Base-by-base conservation (phyloP, 2,113 vertebrate genomes). In the Odontophorus gujanensis region DNA sequence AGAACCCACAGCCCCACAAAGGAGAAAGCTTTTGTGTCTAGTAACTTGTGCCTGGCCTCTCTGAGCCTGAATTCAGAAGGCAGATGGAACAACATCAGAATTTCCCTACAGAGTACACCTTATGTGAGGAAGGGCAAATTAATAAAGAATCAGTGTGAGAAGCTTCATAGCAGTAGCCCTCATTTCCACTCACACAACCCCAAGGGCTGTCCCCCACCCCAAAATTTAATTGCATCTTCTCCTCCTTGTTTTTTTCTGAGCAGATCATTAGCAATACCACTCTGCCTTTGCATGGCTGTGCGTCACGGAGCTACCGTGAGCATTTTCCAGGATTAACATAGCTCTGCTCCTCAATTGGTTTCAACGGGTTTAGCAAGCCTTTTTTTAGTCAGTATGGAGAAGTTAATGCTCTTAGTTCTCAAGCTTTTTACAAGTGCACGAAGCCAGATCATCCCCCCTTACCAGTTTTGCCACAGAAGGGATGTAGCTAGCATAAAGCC, bases 351-450 rank as follows among this genome's bases (percentile, higher is more conserved):
- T 94, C 96, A 85, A 57, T 91, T 96, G 94, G 85, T 83, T 94
- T 96, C 94, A 90, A 81, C 0, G 61, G 85, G 66, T 90, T 97
- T 96, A 96, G 92, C 87, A 80, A 90, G 85, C 62, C 94, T 95
- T 95, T 96, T 96, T 96, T 97, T 96, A 96, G 95, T 87, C 68
- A 80, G 79, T 17, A 1, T 94, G 68, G 80, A 96, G 85, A 81
- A 94, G 80, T 72, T 96, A 97, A 97, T 97, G 93, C 93, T 95
- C 96, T 96, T 97, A 96, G 45, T 93, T 92, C 85, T 87, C 87
- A 85, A 90, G 96, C 95, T 93, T 96, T 97, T 96, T 96, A 90
- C 94, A 93, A 93, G 91, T 92, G 81, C 85, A 87, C 0, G 42
- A 92, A 95, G 83, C 87, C 91, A 92, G 96, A 93, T 97, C 91